These are phyloP conservation scores for Bombyx mandarina DNA, from an alignment of 1,140 invertebrate species.

Conservation along the genomic window DNA sequence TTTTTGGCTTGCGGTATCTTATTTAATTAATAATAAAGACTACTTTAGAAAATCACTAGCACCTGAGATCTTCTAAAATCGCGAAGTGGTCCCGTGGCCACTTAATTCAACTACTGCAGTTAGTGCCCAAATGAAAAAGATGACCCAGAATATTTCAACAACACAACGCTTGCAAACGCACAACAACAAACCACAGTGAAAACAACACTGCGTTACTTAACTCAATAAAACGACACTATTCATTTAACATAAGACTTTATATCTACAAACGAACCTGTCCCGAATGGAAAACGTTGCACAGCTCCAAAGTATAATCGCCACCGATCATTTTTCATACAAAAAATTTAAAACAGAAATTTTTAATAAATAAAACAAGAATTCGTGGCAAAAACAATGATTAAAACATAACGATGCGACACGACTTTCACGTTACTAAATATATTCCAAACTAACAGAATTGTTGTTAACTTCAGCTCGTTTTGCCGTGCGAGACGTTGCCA, in stretches of 20 bases:
- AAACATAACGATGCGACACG: conserved; percentile 18
- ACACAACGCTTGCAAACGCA: too few relatives aligned
- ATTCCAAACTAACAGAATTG: conserved; percentile 32
- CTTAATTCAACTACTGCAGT: too few relatives aligned
- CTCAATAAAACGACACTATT: background rate
- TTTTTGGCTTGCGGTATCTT: too few relatives aligned
- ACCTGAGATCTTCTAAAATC: too few relatives aligned
- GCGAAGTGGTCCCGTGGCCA: too few relatives aligned
- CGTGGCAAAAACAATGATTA: too few relatives aligned
- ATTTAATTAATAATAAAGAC: too few relatives aligned
- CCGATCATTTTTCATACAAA: conserved; percentile 75
- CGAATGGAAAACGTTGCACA: conserved; percentile 90
- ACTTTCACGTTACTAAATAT: conserved; percentile 14
- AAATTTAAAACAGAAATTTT: background rate
- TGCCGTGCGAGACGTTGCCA: conserved; percentile 43
- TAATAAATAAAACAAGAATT: conserved; percentile 8
- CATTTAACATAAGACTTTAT: background rate
- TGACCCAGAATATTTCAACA: too few relatives aligned
- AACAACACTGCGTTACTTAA: too few relatives aligned
- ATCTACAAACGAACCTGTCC: conserved; percentile 77
- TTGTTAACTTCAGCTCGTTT: conserved; percentile 36
- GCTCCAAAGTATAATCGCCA: conserved; percentile 87
- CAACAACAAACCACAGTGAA: too few relatives aligned
- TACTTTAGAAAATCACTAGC: too few relatives aligned
- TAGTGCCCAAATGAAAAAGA: too few relatives aligned